phyloP scores from a whole-genome alignment of 2,888 invertebrate genomes.

The Habrosyne pyritoides region DNA sequence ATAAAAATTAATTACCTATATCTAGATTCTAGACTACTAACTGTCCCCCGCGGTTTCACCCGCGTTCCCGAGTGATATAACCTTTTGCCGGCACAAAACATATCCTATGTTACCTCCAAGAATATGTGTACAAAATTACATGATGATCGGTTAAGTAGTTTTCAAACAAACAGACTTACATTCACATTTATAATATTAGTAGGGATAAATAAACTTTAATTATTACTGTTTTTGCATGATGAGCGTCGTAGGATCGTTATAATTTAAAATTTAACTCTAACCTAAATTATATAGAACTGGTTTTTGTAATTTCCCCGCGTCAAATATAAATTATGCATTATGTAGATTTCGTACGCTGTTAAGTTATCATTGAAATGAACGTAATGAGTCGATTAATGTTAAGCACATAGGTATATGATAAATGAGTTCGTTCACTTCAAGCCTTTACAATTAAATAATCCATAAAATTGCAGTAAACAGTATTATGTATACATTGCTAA shows the following conservation, averaged over 20 bases:
- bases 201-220: no score
- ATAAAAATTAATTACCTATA: no score
- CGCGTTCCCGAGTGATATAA: no score
- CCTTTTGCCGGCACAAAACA: no score
- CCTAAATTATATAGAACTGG: neutral
- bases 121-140: no score
- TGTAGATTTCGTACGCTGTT: neutral
- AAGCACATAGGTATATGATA: constrained; percentile 2
- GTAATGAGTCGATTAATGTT: constrained; percentile 1
- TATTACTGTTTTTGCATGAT: no score
- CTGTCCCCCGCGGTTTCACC: no score
- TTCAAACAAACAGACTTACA: no score
- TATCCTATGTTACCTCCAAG: no score
- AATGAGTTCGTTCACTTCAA: constrained; percentile 15
- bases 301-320: neutral
- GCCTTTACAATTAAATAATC: neutral
- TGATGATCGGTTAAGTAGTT: no score
- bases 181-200: no score
- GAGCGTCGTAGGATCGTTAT: neutral
- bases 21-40: no score
- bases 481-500: neutral
- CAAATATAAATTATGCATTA: neutral
- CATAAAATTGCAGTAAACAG: neutral
- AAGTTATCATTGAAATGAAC: neutral
- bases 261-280: neutral